These are phyloP conservation scores for Machimus atricapillus DNA, from an alignment of 2,888 invertebrate species.

Conservation along the genomic window DNA sequence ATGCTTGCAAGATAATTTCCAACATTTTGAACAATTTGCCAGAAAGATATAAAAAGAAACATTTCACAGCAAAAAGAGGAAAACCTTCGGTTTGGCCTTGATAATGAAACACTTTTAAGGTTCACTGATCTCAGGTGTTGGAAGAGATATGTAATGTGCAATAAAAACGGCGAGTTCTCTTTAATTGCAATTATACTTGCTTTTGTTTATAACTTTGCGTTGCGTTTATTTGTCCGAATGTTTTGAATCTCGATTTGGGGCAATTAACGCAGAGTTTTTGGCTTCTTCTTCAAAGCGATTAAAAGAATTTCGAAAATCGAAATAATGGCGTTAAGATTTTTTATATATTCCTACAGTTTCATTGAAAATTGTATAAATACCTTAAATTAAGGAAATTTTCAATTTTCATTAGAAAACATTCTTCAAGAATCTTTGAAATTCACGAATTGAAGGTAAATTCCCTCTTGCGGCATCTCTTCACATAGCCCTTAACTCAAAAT, in stretches of 20 bases:
- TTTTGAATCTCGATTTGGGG: background rate
- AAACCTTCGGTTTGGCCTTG: background rate
- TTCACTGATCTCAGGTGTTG: constrained; percentile 11
- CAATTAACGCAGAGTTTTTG: background rate
- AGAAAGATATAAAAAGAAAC: background rate
- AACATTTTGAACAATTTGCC: background rate
- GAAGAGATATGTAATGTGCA: background rate
- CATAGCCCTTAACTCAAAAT: too few relatives aligned
- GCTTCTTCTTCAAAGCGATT: too few relatives aligned
- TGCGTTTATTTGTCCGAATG: background rate
- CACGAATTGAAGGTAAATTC: too few relatives aligned
- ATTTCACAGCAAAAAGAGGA: background rate
- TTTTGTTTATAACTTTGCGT: background rate
- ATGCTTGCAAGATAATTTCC: background rate
- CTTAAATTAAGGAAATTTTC: too few relatives aligned
- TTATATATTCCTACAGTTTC: too few relatives aligned
- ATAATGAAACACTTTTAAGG: constrained; percentile 14
- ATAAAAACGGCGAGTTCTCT: background rate
- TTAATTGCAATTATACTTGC: background rate
- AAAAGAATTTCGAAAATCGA: too few relatives aligned
- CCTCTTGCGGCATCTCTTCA: too few relatives aligned
- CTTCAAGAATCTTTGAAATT: too few relatives aligned
- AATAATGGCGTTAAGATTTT: too few relatives aligned
- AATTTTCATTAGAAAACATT: too few relatives aligned
- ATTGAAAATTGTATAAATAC: too few relatives aligned